These are phyloP conservation scores for Scolopax rusticola DNA, from an alignment of 2,797 vertebrate genomes.

Conservation along the genomic window DNA sequence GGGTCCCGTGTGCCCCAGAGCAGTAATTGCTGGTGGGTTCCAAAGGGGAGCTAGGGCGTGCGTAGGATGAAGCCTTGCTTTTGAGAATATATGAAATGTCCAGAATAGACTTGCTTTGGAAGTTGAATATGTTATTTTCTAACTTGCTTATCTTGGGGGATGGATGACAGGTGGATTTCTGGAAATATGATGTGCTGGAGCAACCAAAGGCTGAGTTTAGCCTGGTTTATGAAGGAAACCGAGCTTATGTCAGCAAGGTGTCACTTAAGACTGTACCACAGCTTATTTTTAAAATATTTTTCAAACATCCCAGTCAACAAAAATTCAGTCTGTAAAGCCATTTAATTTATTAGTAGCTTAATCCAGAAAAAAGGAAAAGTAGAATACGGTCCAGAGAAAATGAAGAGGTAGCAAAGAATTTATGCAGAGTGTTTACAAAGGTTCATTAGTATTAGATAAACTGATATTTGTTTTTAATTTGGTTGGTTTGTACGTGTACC, in stretches of 20 bases:
- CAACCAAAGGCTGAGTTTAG: not conserved
- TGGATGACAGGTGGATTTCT: not conserved
- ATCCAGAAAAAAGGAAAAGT: not conserved
- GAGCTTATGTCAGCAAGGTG: not conserved
- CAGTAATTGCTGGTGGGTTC: not conserved
- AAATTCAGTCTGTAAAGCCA: not conserved
- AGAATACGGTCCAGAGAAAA: not conserved
- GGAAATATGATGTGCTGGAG: not conserved
- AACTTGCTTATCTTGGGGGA: not conserved
- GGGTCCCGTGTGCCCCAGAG: not conserved
- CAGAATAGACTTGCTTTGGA: not conserved
- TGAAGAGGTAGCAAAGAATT: not conserved
- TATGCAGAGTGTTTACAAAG: not conserved
- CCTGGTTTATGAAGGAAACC: not conserved
- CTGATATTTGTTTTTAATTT: not conserved
- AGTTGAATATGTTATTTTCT: not conserved
- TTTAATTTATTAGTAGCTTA: not conserved
- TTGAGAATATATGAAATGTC: not conserved
- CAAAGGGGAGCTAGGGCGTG: not conserved
- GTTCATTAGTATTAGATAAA: not conserved
- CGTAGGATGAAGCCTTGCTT: not conserved
- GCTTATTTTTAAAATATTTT: not conserved
- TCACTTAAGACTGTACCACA: not conserved
- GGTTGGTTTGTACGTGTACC: not conserved
- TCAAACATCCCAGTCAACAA: not conserved